These are phyloP conservation scores for Alcedo atthis DNA, from an alignment of 2,797 vertebrate genomes.

Conservation along the genomic window DNA sequence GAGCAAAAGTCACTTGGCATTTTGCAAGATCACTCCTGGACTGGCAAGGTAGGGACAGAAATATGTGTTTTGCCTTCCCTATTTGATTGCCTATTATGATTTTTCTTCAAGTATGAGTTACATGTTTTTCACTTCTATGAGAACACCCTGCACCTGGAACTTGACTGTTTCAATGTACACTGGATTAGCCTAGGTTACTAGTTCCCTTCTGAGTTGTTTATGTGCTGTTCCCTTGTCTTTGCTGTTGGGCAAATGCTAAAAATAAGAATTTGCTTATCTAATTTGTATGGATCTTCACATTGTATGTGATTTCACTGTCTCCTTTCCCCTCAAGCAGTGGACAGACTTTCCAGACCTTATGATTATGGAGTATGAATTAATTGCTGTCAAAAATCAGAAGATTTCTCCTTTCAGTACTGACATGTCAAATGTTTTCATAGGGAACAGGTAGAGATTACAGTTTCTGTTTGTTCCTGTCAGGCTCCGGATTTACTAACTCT, in stretches of 20 bases:
- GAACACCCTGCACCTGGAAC: not conserved
- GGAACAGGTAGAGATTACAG: not conserved
- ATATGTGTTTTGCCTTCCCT: not conserved
- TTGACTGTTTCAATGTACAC: not conserved
- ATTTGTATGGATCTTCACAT: constrained; percentile 66
- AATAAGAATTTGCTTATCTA: constrained; percentile 70
- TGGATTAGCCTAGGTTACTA: not conserved
- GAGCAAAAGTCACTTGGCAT: not conserved
- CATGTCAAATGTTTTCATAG: not conserved
- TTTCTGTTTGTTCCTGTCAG: not conserved
- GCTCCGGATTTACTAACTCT: not conserved
- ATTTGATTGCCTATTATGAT: not conserved
- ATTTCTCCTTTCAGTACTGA: not conserved
- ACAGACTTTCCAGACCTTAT: constrained; percentile 53
- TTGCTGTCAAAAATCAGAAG: constrained; percentile 24
- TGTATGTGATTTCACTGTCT: constrained; percentile 46
- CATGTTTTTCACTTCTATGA: not conserved
- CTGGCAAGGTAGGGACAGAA: not conserved
- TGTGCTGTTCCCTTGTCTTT: constrained; percentile 36
- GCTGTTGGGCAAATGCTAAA: constrained; percentile 61
- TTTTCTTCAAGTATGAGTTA: not conserved
- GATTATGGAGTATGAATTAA: constrained; percentile 28
- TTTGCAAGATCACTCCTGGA: not conserved
- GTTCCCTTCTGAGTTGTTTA: constrained; percentile 38
- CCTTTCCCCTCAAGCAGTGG: constrained; percentile 41